These are phyloP conservation scores for Calidris pygmaea DNA, from an alignment of 2,113 vertebrate genomes.

Conservation along the genomic window DNA sequence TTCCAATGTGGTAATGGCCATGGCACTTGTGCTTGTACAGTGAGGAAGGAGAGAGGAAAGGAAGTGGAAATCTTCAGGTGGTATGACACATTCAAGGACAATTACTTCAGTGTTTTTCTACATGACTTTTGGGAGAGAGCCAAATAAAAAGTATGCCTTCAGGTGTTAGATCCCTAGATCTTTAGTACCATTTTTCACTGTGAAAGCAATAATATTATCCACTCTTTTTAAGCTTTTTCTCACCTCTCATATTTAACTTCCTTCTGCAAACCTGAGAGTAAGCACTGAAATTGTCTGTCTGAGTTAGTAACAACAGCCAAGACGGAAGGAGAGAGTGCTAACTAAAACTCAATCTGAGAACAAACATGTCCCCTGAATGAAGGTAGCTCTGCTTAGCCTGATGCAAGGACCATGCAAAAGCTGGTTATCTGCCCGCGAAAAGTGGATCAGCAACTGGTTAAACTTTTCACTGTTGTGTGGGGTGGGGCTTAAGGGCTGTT, in stretches of 20 bases:
- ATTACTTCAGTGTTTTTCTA: background rate
- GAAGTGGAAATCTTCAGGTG: background rate
- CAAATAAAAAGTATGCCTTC: background rate
- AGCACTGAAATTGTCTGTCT: background rate
- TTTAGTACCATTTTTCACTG: background rate
- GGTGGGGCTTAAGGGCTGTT: fast-evolving
- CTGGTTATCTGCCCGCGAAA: background rate
- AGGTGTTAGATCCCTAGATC: background rate
- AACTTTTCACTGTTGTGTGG: background rate
- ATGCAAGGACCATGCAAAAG: background rate
- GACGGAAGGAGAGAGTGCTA: background rate
- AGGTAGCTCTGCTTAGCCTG: background rate
- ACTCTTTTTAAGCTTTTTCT: background rate
- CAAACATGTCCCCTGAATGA: background rate
- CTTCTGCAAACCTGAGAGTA: background rate
- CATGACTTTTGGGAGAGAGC: background rate
- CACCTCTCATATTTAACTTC: background rate
- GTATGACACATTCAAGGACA: background rate
- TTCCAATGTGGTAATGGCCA: background rate
- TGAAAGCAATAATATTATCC: background rate
- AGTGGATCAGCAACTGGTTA: background rate
- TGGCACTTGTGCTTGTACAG: background rate
- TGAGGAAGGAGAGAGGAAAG: background rate
- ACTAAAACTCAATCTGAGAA: background rate
- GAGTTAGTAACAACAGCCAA: background rate